A percentile compares a stretch with the other conserved stretches of the same genome.
These are phyloP conservation scores for Lagodon rhomboides DNA, from an alignment of 2,797 vertebrate genomes.

Conservation along the genomic window DNA sequence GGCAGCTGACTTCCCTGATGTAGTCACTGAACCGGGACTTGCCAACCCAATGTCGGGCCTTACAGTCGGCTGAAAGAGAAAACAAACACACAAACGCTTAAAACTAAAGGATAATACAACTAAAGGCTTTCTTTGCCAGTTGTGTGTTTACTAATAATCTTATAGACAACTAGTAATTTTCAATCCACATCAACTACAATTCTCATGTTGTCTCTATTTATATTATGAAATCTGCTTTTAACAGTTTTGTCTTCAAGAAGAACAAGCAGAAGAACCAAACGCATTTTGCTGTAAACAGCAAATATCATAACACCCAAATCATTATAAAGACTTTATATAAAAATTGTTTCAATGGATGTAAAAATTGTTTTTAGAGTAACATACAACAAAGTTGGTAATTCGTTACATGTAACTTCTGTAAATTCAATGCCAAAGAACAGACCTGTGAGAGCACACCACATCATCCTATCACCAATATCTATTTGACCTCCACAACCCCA, in stretches of 20 bases:
- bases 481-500: constrained; percentile 56
- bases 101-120: not conserved
- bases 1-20: constrained; percentile 90
- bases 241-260: not conserved
- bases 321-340: not conserved
- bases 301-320: not conserved
- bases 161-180: not conserved
- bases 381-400: not conserved
- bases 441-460: not conserved
- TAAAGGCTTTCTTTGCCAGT: not conserved
- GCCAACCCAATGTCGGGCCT: constrained; percentile 89
- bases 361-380: not conserved
- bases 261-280: too few relatives aligned
- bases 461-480: constrained; percentile 58
- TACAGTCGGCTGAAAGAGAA: constrained; percentile 87
- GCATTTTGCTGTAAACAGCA: not conserved
- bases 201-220: not conserved
- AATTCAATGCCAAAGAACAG: constrained; percentile 1
- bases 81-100: constrained; percentile 24
- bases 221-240: not conserved
- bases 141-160: not conserved
- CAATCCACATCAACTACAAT: not conserved
- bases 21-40: constrained; percentile 88
- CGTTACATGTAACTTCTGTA: not conserved
- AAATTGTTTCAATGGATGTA: not conserved